Base-by-base conservation (phyloP, 1,140 invertebrate genomes). In the Eubasilissa regina region DNA sequence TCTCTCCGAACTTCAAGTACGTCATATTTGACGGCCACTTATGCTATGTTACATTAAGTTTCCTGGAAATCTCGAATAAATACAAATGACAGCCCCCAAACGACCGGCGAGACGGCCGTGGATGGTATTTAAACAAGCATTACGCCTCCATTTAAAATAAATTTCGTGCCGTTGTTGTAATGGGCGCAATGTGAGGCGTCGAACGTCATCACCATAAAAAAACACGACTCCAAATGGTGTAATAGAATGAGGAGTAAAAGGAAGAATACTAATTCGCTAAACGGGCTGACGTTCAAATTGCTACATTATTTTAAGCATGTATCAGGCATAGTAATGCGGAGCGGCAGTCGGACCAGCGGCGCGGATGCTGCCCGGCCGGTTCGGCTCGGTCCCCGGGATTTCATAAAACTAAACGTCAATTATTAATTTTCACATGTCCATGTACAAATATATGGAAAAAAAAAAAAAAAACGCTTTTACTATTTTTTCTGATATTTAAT, bases 251-350 rank as follows among this genome's bases (percentile, higher is more conserved):
- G 47, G 47, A 70, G 66, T 1, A 13, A 70, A 48, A 45, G 47
- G 10, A 48, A 70, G 66, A 70, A 70, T 70, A 70, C 66, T 70
- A 70, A 70, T 70, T 70, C 47, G 66, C 66, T 70, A 70, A 70
- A 70, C 66, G 66, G 45, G 15, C 47, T 66, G 66, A 70, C 45
- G 66, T 25, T 35, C 43, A 70, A 70, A 70, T 70, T 70, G 66
- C 66, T 70, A 25, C 15, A 70, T 35, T 35, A 35, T 48, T 70
- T 68, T 70, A 48, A 70, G 51, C 48, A 70, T 70, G 66, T 70
- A 47, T 51, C 45, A 70, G 51, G 66, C 48, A 70, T 70, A 70
- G 15, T 45, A 70, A 70, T 53, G 66, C 19, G 45, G 19, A 13
- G 11, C 17, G 3, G 47, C 45, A 11, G 66, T 11, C n/a, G n/a